Percentiles rank a stretch among this genome's conserved stretches.
These are phyloP conservation scores for Halocynthia aurantium DNA, from an alignment of 23 tunicate genomes.

Conservation along the genomic window DNA sequence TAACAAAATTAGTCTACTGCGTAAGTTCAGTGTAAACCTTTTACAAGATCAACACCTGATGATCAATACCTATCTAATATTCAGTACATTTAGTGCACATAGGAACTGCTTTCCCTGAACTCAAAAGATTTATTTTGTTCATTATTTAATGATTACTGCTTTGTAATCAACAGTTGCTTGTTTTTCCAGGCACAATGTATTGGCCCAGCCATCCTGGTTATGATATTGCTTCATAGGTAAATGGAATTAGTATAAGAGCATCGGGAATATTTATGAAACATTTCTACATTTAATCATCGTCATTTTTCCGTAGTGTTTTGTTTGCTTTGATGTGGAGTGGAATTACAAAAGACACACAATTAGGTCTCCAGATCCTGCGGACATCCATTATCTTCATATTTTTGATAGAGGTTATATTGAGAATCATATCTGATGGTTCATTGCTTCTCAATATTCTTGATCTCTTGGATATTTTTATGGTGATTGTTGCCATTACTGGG, in stretches of 20 bases:
- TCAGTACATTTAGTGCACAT: no score
- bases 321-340: slow-evolving; percentile 86
- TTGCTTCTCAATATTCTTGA: slow-evolving; percentile 52
- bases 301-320: slow-evolving; percentile 35
- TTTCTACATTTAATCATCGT: not conserved
- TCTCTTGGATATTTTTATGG: slow-evolving; percentile 65
- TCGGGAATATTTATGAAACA: no score
- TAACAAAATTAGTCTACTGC: no score
- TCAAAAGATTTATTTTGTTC: no score
- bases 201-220: slow-evolving; percentile 43
- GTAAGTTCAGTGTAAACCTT: no score
- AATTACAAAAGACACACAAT: slow-evolving; percentile 47
- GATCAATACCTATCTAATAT: no score
- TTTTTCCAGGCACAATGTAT: slow-evolving; percentile 51
- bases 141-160: not conserved
- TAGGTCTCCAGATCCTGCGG: slow-evolving; percentile 52
- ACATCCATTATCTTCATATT: slow-evolving; percentile 53
- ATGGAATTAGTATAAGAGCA: no score
- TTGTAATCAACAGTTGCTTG: not conserved
- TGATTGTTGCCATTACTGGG: slow-evolving; percentile 49
- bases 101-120: no score
- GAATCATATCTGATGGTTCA: slow-evolving; percentile 59
- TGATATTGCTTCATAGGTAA: slow-evolving; percentile 85
- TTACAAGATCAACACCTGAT: no score
- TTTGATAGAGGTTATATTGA: slow-evolving; percentile 55